These are phyloP conservation scores for Boulengerochromis microlepis DNA, from an alignment of 2,113 vertebrate genomes.

Conservation along the genomic window DNA sequence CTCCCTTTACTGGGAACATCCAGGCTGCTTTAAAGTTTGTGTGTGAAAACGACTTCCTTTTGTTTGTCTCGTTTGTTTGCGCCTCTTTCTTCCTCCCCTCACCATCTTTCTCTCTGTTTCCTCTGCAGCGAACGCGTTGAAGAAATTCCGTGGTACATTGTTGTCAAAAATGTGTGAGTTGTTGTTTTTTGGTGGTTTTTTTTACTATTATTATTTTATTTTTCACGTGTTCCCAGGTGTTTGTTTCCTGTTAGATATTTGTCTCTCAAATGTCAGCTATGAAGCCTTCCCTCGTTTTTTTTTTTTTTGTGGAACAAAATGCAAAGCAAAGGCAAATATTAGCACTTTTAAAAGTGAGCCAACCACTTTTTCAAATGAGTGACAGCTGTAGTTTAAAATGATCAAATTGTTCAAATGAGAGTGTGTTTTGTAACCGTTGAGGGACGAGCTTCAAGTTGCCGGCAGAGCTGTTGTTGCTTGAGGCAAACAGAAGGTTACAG, in stretches of 20 bases:
- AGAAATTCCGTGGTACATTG: constrained; percentile 73
- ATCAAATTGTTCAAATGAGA: neutral
- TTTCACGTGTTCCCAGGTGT: constrained; percentile 28
- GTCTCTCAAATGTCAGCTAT: constrained; percentile 44
- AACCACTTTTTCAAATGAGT: constrained; percentile 12
- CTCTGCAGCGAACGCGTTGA: constrained; percentile 63
- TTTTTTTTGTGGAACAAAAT: constrained; percentile 43
- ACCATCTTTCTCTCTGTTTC: constrained; percentile 35
- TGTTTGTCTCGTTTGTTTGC: constrained; percentile 53
- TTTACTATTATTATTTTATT: neutral
- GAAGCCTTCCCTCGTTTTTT: neutral
- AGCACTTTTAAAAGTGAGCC: constrained; percentile 32
- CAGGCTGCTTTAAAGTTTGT: constrained; percentile 30
- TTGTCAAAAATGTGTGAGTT: constrained; percentile 68
- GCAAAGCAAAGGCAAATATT: constrained; percentile 60
- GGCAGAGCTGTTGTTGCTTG: neutral
- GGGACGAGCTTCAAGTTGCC: neutral
- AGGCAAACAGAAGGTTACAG: neutral
- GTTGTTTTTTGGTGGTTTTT: neutral
- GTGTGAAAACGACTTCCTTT: constrained; percentile 54
- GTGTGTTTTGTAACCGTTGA: constrained; percentile 5
- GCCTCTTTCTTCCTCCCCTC: constrained; percentile 43
- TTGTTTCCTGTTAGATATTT: constrained; percentile 51
- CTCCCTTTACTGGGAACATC: constrained; percentile 55
- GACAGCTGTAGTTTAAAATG: constrained; percentile 37